Percentiles rank a stretch among this genome's conserved stretches.
Conservation (phyloP, 2,888 invertebrate genomes). For the Loripinus fragilis region DNA sequence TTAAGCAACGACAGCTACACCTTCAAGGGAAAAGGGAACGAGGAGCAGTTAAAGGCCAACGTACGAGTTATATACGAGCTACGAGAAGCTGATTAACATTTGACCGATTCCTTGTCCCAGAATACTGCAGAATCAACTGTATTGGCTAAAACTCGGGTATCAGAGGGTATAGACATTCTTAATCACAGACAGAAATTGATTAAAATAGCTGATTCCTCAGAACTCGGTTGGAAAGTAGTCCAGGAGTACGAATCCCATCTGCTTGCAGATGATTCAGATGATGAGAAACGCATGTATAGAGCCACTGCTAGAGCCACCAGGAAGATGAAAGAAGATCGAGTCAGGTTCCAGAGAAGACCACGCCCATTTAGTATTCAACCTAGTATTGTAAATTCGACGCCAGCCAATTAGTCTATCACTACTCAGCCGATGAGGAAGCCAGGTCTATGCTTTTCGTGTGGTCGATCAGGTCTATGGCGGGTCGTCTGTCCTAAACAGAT, state of each 20-base stretch:
- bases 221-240: not conserved
- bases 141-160: too few relatives aligned
- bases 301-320: not conserved
- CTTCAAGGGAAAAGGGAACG: too few relatives aligned
- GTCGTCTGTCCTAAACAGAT: not conserved
- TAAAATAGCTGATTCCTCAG: not conserved
- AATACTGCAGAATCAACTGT: too few relatives aligned
- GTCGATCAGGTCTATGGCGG: not conserved
- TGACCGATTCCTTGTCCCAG: too few relatives aligned
- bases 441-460: not conserved
- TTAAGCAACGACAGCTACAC: too few relatives aligned
- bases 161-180: conserved; percentile 1
- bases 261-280: not conserved
- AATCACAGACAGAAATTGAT: not conserved
- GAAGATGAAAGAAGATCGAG: not conserved
- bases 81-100: too few relatives aligned
- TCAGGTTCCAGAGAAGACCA: not conserved
- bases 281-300: conserved; percentile 10
- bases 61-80: too few relatives aligned
- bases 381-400: too few relatives aligned
- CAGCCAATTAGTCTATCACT: not conserved
- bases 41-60: too few relatives aligned
- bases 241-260: conserved; percentile 1
- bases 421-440: too few relatives aligned
- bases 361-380: not conserved